These are phyloP conservation scores for Drosophila auraria DNA, from an alignment of 1,140 invertebrate species.

Conservation along the genomic window DNA sequence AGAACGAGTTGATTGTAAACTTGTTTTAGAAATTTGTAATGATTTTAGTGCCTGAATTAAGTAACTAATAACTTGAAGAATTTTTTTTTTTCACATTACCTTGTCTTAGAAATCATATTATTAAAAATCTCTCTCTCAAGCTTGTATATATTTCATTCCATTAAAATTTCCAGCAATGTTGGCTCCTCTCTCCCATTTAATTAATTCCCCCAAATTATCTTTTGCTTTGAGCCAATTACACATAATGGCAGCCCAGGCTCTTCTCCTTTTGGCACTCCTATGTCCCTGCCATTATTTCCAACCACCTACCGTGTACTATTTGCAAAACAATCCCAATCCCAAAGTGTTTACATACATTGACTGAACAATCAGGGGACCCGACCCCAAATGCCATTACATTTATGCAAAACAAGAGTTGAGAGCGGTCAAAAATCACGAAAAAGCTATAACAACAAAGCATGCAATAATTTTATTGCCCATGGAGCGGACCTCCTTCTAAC, in stretches of 20 bases:
- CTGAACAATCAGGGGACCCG: conserved; percentile 60
- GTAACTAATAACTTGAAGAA: no score
- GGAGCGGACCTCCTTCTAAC: conserved; percentile 37
- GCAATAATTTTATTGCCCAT: conserved; percentile 73
- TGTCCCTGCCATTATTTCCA: conserved; percentile 7
- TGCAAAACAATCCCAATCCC: conserved; percentile 41
- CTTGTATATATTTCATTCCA: not conserved
- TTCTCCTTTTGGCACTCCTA: not conserved
- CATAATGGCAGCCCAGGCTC: conserved; percentile 6
- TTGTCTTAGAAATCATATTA: not conserved
- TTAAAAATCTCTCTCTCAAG: not conserved
- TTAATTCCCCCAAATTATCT: conserved; percentile 36
- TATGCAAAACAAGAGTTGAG: conserved; percentile 61
- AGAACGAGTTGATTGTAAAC: no score
- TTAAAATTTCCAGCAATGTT: not conserved
- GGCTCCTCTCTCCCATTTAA: conserved; percentile 4
- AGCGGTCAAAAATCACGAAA: conserved; percentile 70
- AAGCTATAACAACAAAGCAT: conserved; percentile 80
- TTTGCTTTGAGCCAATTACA: conserved; percentile 26
- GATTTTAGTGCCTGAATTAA: not conserved
- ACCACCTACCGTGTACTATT: conserved; percentile 22
- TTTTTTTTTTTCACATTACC: no score
- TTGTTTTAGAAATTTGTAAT: not conserved
- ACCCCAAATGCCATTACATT: conserved; percentile 60
- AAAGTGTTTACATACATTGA: conserved; percentile 75